phyloP scores from a whole-genome alignment of 2,888 invertebrate genomes.

The Anoncus sp. region DNA sequence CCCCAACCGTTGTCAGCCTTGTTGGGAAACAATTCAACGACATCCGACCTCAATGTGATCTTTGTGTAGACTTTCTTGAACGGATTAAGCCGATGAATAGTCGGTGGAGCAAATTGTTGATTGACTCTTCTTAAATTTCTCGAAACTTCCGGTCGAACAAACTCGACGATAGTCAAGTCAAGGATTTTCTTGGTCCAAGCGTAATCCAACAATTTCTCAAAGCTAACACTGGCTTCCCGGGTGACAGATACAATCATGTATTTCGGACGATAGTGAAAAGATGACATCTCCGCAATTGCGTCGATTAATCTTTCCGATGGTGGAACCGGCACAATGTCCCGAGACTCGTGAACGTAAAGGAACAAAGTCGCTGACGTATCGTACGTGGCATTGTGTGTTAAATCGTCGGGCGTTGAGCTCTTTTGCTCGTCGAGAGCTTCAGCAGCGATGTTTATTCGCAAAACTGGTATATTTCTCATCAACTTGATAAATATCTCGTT shows the following conservation, averaged over 20 bases:
- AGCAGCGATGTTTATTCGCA: not conserved
- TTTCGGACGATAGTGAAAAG: slow-evolving; percentile 27
- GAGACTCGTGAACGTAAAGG: slow-evolving; percentile 20
- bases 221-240: not conserved
- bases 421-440: not conserved
- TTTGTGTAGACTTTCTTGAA: slow-evolving; percentile 50
- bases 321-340: not conserved
- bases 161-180: slow-evolving; percentile 62
- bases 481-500: slow-evolving; percentile 1
- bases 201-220: slow-evolving; percentile 45
- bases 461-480: not conserved
- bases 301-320: slow-evolving; percentile 15
- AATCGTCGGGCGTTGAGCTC: not conserved
- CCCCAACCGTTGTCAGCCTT: slow-evolving; percentile 66
- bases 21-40: slow-evolving; percentile 65
- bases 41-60: slow-evolving; percentile 17
- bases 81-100: slow-evolving; percentile 61
- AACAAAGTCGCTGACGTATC: slow-evolving; percentile 23
- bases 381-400: not conserved
- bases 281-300: slow-evolving; percentile 36
- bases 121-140: not conserved
- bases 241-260: slow-evolving; percentile 47
- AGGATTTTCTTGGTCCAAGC: slow-evolving; percentile 59
- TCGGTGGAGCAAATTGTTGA: slow-evolving; percentile 26
- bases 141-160: slow-evolving; percentile 7